Evolutionary conservation across 2,888 invertebrate genomes (phyloP), one percentile per base, ranked within the genome.

Genomic region (Lasiommata megera): DNA sequence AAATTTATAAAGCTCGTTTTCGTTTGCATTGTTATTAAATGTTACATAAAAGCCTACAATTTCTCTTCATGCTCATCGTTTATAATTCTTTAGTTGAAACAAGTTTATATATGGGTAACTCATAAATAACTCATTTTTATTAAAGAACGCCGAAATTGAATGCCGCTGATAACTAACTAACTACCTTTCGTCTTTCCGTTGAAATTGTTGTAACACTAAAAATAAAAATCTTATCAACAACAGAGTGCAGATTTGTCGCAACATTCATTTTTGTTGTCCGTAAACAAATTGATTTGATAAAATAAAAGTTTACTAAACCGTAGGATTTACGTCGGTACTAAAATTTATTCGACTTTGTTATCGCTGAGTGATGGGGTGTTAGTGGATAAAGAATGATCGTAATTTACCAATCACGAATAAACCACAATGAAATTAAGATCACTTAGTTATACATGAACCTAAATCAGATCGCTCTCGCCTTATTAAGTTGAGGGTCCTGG

Each of bases 11-110:
- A 57, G 38, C 43, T 40, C 55, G 60, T 51, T 58, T 56, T 46
- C n/a, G 57, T 61, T 59, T 59, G 44, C 54, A 63, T 63, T 61
- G 60, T 56, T 61, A 58, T 65, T 62, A 56, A 64, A 58, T 54
- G 57, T 65, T 65, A 60, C 63, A 63, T 63, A 65, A 61, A 64
- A 43, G 18, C 53, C 29, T 43, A 47, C 55, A 59, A 53, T 58
- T 48, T 61, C 58, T 50, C 56, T 61, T 41, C 28, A 28, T 34
- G 44, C 28, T 40, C 41, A 41, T 34, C 43, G 40, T 31, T 56
- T 14, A 31, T 54, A 31, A 46, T 51, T 36, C 31, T 50, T 55
- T 50, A 29, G 37, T 52, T 48, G 16, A 36, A 28, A 52, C 50
- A 34, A 40, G 48, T 56, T 37, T 34, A 17, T 14, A 8, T 43